These are phyloP conservation scores for Odontesthes bonariensis DNA, from an alignment of 2,113 vertebrate genomes.

Conservation along the genomic window DNA sequence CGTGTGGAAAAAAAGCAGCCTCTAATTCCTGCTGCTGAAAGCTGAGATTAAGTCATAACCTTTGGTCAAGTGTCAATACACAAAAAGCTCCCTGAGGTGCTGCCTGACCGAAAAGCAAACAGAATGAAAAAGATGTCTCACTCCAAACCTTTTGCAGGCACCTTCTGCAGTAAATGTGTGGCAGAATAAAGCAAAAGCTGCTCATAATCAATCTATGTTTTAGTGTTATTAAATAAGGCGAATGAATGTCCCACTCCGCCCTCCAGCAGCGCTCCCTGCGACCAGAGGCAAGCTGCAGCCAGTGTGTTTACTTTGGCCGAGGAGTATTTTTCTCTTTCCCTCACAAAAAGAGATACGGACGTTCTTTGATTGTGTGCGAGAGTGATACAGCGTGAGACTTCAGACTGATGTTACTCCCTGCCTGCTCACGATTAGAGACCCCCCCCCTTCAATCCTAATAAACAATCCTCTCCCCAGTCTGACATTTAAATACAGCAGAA, in stretches of 20 bases:
- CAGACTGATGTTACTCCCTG: conserved; percentile 26
- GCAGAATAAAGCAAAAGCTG: neutral
- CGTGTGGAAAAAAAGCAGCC: conserved; percentile 13
- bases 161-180: neutral
- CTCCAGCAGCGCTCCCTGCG: neutral
- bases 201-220: neutral
- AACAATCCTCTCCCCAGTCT: conserved; percentile 46
- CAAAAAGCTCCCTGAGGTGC: conserved; percentile 12
- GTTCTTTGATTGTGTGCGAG: conserved; percentile 42
- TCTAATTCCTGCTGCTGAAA: conserved; percentile 48
- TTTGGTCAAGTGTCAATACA: conserved; percentile 23
- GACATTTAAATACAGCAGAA: neutral
- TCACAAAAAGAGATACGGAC: conserved; percentile 30
- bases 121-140: neutral
- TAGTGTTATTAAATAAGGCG: neutral
- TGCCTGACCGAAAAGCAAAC: conserved; percentile 28
- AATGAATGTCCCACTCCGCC: neutral
- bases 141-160: neutral
- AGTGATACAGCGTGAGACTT: conserved; percentile 28
- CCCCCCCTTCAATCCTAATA: neutral
- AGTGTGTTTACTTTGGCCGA: conserved; percentile 55
- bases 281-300: neutral
- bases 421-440: conserved; percentile 35
- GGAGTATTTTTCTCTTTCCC: conserved; percentile 34
- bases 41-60: conserved; percentile 38